Conservation (phyloP, 2,113 vertebrate genomes). For the Halichoerus grypus region DNA sequence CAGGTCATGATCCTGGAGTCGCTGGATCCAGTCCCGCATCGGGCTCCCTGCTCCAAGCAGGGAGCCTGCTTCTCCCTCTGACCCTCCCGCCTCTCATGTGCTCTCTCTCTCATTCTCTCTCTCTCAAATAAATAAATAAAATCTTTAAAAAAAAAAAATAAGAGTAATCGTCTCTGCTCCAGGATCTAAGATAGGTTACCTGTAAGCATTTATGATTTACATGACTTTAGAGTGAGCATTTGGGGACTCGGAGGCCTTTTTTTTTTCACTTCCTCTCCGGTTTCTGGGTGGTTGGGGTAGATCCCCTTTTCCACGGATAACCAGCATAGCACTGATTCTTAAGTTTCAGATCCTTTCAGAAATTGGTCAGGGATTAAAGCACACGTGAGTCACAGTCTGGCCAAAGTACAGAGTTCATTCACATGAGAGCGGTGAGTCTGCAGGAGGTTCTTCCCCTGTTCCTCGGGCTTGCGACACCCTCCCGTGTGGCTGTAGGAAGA, state of each 20-base stretch:
- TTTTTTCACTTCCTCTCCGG: background rate
- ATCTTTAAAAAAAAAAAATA: too few relatives aligned
- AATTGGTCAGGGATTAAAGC: background rate
- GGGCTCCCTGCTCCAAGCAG: too few relatives aligned
- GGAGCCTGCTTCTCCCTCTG: too few relatives aligned
- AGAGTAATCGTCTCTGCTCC: background rate
- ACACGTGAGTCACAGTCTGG: fast-evolving
- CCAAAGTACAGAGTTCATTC: background rate
- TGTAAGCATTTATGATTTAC: background rate
- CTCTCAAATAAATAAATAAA: too few relatives aligned
- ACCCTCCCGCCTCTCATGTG: too few relatives aligned
- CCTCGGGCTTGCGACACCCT: fast-evolving
- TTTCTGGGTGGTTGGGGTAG: background rate
- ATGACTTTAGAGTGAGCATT: background rate
- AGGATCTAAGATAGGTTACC: background rate
- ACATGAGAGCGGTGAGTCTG: fast-evolving
- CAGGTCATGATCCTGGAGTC: too few relatives aligned
- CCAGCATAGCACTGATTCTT: background rate
- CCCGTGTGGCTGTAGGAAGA: background rate
- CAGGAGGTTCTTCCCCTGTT: background rate
- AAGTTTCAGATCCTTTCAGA: background rate
- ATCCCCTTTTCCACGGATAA: fast-evolving
- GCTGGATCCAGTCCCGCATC: too few relatives aligned
- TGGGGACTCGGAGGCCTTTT: too few relatives aligned
- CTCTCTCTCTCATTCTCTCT: too few relatives aligned